Percentiles rank a stretch among this genome's conserved stretches.
These are phyloP conservation scores for Nyctalus aviator DNA, from an alignment of 2,797 vertebrate species.

Conservation along the genomic window DNA sequence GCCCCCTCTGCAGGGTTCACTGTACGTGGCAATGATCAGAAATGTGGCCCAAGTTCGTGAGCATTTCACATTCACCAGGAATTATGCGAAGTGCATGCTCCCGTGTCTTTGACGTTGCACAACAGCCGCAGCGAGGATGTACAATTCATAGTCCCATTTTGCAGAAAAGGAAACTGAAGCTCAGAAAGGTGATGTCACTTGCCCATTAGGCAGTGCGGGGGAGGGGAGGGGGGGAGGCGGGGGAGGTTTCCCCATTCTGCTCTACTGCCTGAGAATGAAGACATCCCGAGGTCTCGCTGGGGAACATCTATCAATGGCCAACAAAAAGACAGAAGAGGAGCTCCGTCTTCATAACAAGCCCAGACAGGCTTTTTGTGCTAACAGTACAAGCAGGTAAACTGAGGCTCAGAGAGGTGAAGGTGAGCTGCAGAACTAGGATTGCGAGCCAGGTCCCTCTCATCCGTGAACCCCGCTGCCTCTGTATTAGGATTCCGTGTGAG, in stretches of 20 bases:
- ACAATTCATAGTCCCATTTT: not conserved
- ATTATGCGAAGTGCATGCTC: accelerated
- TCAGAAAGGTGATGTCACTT: not conserved
- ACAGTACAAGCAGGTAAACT: not conserved
- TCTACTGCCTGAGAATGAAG: not conserved
- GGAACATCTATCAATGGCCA: not conserved
- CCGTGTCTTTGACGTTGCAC: not conserved
- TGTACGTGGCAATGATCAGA: not conserved
- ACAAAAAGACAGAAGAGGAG: not conserved
- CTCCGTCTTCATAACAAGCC: not conserved
- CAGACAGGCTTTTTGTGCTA: not conserved
- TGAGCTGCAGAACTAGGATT: not conserved
- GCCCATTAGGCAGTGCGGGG: not conserved
- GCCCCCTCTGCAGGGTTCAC: not conserved
- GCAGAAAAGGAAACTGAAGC: not conserved
- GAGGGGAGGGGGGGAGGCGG: too few relatives aligned
- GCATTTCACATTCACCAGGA: not conserved
- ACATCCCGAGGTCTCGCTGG: too few relatives aligned
- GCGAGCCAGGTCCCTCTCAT: too few relatives aligned
- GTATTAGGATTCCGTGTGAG: not conserved
- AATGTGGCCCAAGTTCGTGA: not conserved
- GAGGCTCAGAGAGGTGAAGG: not conserved
- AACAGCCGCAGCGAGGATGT: not conserved
- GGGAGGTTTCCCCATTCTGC: not conserved
- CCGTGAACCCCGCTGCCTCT: accelerated